Base-by-base conservation (phyloP, 2,113 vertebrate genomes). In the Phaetusa simplex region DNA sequence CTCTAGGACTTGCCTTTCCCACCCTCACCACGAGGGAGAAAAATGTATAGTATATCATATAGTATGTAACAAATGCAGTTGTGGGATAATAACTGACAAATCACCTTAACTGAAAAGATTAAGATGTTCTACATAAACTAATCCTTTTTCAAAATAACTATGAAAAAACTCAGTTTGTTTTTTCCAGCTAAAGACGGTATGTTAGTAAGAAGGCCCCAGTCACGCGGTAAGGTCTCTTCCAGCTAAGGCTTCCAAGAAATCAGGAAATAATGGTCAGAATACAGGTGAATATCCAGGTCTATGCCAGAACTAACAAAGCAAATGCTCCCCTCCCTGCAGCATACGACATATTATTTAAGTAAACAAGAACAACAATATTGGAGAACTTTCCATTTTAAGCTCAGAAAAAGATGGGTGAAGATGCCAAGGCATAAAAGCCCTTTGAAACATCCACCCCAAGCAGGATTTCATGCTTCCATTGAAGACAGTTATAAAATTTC, bases 241-340 rank as follows among this genome's bases (percentile, higher is more conserved):
- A 81, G 11, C 4, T 69, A 52, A 61, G 42, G 70, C 10, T 79
- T 67, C 3, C 23, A 70, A 69, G 14, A 53, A 53, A 71, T 42
- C 19, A 65, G 66, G 32, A 77, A 88, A 80, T 32, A 95, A 86
- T 22, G 5, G 23, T 14, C 24, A 92, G 32, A 74, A 49, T 47
- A 43, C 6, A 49, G 23, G 24, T 49, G 18, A 16, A 19, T 14
- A 52, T 13, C 14, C 15, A n/a, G 23, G 16, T 30, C 6, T 38
- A 13, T 32, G 47, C 22, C 22, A 59, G 29, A 82, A 79, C 12
- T 64, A 90, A 58, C 10, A 71, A 67, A 79, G 11, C 11, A 92
- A 86, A 71, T 14, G 58, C 6, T 18, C 27, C 42, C 26, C 23
- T 66, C 18, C 4, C 4, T 1, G 0, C 4, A 59, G 14, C 12